Base-by-base conservation (phyloP, 2,888 invertebrate species). In the Drosophila emarginata region DNA sequence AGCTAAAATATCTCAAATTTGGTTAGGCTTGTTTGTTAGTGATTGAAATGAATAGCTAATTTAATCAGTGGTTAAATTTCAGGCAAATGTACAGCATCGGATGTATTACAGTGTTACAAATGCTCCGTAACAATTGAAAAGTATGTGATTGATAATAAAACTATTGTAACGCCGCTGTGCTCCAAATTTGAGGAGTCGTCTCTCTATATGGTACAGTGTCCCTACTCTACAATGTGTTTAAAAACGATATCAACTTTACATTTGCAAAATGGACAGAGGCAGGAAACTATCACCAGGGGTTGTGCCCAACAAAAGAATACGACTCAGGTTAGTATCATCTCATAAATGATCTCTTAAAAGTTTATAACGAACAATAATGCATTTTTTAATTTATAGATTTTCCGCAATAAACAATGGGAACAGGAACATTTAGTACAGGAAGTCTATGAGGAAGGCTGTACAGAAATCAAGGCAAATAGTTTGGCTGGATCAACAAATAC, bases 141-240 rank as follows among this genome's bases (percentile, higher is more conserved):
- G 65, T 84, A 78, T 51, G 93, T 93, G 37, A 91, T 93, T 61
- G 92, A 92, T 83, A 87, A 89, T 71, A 71, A 58, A 37, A 93
- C 93, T 80, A 94, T 94, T 87, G 93, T 94, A 73, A 94, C 94
- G 75, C 93, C 94, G 60, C 92, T 96, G 45, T 97, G 97, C 90
- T 93, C 95, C 6, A 94, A 95, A 87, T 97, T 97, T 90, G 95
- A 96, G 89, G 93, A 94, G 78, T 94, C 95, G 1, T 92, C 93
- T 5, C 93, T 93, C 78, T 97, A 94, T 91, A 93, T 95, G 70
- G 94, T 95, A 4, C 94, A 95, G 73, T 97, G 97, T 89, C 95
- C 95, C 0, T 95, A 94, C 88, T 97, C 97, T 0, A 96, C 97
- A 1, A 95, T 96, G 93, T 97, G 97, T 89, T 94, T 95, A 93